phyloP scores from a whole-genome alignment of 2,797 vertebrate species.

The Rhabdophis nuchalis region DNA sequence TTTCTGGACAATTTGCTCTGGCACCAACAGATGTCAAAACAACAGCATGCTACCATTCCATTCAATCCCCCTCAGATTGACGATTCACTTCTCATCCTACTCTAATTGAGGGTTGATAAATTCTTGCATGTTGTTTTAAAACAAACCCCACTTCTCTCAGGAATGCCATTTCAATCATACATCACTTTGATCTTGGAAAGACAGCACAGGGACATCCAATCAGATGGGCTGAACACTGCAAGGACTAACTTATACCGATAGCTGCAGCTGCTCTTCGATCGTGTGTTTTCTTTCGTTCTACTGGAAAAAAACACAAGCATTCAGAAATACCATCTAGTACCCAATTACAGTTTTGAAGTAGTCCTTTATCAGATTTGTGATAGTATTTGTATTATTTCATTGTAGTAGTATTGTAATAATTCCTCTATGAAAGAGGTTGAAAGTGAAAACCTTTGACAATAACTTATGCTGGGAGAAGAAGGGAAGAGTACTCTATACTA shows the following conservation, averaged over 20 bases:
- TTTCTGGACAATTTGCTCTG: slow-evolving; percentile 50
- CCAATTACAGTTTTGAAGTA: neutral
- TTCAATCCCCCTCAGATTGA: neutral
- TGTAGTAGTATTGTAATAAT: neutral
- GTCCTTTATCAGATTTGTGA: neutral
- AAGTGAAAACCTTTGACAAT: neutral
- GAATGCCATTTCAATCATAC: slow-evolving; percentile 30
- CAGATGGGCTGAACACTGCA: neutral
- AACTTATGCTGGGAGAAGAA: slow-evolving; percentile 20
- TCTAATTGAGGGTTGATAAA: slow-evolving; percentile 9
- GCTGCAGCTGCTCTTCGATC: slow-evolving; percentile 56
- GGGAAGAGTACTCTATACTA: neutral
- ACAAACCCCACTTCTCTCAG: slow-evolving; percentile 28
- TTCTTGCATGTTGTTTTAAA: neutral
- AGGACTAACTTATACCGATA: slow-evolving; percentile 12
- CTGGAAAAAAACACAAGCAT: neutral
- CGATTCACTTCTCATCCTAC: neutral
- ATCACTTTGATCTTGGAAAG: slow-evolving; percentile 49
- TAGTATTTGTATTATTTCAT: neutral
- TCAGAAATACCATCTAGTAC: neutral
- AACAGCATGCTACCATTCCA: neutral
- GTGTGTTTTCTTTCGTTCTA: neutral
- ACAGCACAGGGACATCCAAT: slow-evolving; percentile 27
- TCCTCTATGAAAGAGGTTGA: neutral
- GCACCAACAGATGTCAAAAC: slow-evolving; percentile 48